Base-by-base conservation (phyloP, 2,113 vertebrate species). In the Trachemys scripta region DNA sequence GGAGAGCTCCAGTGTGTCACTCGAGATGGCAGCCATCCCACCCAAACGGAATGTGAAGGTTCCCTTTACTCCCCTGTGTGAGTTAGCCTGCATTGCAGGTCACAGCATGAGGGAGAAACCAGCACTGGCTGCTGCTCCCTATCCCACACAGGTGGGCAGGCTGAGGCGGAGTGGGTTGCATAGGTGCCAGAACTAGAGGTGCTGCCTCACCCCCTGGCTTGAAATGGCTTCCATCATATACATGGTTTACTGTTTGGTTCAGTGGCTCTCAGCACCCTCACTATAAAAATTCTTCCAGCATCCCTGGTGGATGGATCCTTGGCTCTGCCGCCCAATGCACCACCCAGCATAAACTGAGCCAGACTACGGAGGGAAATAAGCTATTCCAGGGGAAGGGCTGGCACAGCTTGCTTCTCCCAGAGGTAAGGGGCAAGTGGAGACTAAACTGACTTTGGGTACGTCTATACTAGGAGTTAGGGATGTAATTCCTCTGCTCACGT, bases 341-440 rank as follows among this genome's bases (percentile, higher is more conserved):
- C 47, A 80, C 50, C 47, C 76, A 91, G 62, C 8, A 49, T 0
- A 0, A 17, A 38, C 9, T 42, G 57, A 96, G 45, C 29, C 65
- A 91, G 91, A 50, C 57, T 31, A 85, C 56, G 0, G 2, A 76
- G 11, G 82, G 69, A 95, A 96, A 85, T 54, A 93, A 96, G 87
- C 69, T 91, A n/a, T 54, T 25, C 5, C 8, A 95, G 87, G 80
- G 91, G 82, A 95, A 93, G 13, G 94, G 24, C 50, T 87, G 53
- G 9, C 17, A 13, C 42, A 14, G n/a, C 69, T 95, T 92, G 90
- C 76, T 85, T 87, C 89, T 91, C 79, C 92, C 27, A 29, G 42
- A 42, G 10, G 38, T 54, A 29, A 38, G 45, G 24, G 85, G 87
- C 94, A 87, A 95, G 57, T 31, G 25, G 38, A 75, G n/a, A 45